These are phyloP conservation scores for Volucella bombylans DNA, from an alignment of 2,888 invertebrate genomes.

Conservation along the genomic window DNA sequence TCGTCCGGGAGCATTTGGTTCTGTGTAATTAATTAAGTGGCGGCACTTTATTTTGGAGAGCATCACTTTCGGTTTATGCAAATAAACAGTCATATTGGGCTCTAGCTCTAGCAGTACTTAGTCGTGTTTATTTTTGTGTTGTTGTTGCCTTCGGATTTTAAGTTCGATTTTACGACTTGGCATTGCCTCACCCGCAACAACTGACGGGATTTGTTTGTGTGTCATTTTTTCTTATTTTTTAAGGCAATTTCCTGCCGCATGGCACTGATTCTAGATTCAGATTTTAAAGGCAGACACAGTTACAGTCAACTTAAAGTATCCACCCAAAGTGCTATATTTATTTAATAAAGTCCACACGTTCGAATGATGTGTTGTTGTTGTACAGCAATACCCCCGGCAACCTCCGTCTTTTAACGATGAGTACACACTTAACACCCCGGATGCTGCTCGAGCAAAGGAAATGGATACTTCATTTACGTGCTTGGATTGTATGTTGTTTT, in stretches of 20 bases:
- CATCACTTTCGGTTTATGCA: constrained; percentile 65
- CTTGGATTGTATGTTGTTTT: constrained; percentile 40
- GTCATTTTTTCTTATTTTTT: constrained; percentile 49
- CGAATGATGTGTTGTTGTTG: constrained; percentile 31
- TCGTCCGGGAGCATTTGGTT: constrained; percentile 32
- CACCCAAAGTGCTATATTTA: constrained; percentile 35
- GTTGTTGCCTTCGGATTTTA: constrained; percentile 36
- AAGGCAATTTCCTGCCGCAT: constrained; percentile 66
- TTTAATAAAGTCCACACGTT: constrained; percentile 69
- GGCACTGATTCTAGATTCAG: constrained; percentile 46
- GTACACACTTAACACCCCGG: constrained; percentile 69
- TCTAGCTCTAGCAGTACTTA: constrained; percentile 15
- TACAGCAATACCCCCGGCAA: neutral
- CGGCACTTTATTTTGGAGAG: constrained; percentile 57
- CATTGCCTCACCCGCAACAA: constrained; percentile 41
- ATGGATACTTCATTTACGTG: constrained; percentile 65
- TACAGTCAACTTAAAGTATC: constrained; percentile 22
- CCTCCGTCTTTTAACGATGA: constrained; percentile 21
- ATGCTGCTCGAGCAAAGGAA: constrained; percentile 68
- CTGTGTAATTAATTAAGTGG: constrained; percentile 67
- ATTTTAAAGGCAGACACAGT: no score
- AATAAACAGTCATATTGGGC: constrained; percentile 58
- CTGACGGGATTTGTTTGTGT: constrained; percentile 43
- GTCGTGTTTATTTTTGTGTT: constrained; percentile 8
- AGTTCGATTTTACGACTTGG: constrained; percentile 53